Base-by-base conservation (phyloP, 2,797 vertebrate genomes). In the Typhlichthys eigenmanni region DNA sequence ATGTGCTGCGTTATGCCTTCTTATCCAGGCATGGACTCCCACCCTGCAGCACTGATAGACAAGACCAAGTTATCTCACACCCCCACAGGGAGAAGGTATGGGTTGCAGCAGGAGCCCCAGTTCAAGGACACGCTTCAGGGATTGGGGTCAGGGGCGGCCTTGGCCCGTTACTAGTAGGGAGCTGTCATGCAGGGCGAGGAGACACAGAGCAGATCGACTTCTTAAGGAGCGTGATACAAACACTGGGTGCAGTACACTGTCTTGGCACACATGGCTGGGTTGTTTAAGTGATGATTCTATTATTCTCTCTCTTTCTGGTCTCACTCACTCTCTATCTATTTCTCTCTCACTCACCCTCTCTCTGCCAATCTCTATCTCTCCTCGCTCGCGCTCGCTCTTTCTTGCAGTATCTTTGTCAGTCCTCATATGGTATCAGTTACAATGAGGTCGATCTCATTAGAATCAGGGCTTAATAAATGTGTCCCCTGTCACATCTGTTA, bases 251-350 rank as follows among this genome's bases (percentile, higher is more conserved):
- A 17, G 14, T 55, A 24, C 12, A 7, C 54, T 32, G 24, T 32
- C 14, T 14, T 14, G 24, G 24, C 24, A 29, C 24, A 29, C 24
- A 29, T 29, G 24, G 24, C 24, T 50, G 12, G n/a, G 6, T 14
- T 50, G 13, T 51, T n/a, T 8, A 14, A 17, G 14, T 9, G 14
- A 14, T 17, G 52, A 17, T 9, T 29, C 52, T 13, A 12, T 13
- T 16, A n/a, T 64, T 70, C 61, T 71, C 32, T 71, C 13, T 56
- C 46, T 59, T 38, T 61, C 19, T 55, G 7, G 32, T 74, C 64
- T 60, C 65, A 69, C 62, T 48, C 57, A 69, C 48, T 78, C 67
- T 53, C 51, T 45, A 38, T 70, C 19, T 61, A 6, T 46, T 4
- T 19, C 43, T 46, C 9, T 60, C 13, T 51, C 8, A 24, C 24